A percentile compares a stretch with the other conserved stretches of the same genome.
These are phyloP conservation scores for Meandrusa payeni DNA, from an alignment of 2,888 invertebrate species.

Conservation along the genomic window DNA sequence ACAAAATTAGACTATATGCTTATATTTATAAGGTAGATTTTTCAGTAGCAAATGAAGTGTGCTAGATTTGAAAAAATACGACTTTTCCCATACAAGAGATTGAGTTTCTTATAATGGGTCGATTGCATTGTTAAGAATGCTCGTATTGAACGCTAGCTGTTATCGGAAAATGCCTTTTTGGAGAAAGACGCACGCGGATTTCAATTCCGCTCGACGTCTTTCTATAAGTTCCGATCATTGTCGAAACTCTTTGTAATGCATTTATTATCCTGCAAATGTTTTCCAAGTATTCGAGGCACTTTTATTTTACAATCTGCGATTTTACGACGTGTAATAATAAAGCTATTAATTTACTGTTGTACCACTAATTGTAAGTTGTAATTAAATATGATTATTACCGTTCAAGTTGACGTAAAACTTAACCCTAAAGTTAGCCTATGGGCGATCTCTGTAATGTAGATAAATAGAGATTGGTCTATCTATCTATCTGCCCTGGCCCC, in stretches of 20 bases:
- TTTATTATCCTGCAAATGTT: slow-evolving; percentile 30
- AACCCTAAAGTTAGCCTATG: too few relatives aligned
- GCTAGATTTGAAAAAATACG: slow-evolving; percentile 37
- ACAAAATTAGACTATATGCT: slow-evolving; percentile 26
- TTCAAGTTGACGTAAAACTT: too few relatives aligned
- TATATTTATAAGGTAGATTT: slow-evolving; percentile 35
- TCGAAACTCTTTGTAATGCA: slow-evolving; percentile 33
- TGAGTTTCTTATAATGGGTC: slow-evolving; percentile 64
- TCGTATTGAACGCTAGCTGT: slow-evolving; percentile 42
- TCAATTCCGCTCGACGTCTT: slow-evolving; percentile 36
- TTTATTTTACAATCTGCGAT: too few relatives aligned
- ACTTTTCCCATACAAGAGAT: slow-evolving; percentile 60
- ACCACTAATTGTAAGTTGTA: too few relatives aligned
- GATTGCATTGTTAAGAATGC: slow-evolving; percentile 56
- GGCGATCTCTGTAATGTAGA: too few relatives aligned
- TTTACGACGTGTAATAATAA: too few relatives aligned
- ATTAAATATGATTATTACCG: too few relatives aligned
- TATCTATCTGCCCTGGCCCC: too few relatives aligned
- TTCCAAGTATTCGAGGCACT: slow-evolving; percentile 13
- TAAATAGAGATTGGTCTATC: too few relatives aligned
- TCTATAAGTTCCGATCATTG: slow-evolving; percentile 37
- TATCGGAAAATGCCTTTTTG: slow-evolving; percentile 60
- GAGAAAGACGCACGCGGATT: slow-evolving; percentile 41
- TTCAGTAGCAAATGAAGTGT: slow-evolving; percentile 29
- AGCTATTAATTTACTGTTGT: too few relatives aligned